phyloP scores from a whole-genome alignment of 2,797 vertebrate species.

The Phrynocephalus forsythii region DNA sequence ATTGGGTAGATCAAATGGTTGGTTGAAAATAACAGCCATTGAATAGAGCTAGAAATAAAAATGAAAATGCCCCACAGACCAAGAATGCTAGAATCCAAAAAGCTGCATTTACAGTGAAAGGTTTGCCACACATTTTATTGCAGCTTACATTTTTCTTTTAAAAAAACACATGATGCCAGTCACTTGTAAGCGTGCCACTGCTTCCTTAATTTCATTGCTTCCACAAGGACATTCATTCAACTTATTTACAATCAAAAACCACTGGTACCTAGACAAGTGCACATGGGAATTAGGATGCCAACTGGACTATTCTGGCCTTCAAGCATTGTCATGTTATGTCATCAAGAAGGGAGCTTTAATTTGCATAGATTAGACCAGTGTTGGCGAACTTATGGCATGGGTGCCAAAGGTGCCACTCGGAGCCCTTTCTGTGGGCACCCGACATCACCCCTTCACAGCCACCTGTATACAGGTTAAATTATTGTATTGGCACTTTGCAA shows the following conservation, averaged over 20 bases:
- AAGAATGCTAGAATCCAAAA: slow-evolving; percentile 23
- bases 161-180: slow-evolving; percentile 10
- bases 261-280: not conserved
- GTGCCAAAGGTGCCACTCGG: too few relatives aligned
- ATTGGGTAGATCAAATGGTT: slow-evolving; percentile 36
- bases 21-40: slow-evolving; percentile 24
- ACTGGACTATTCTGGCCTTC: not conserved
- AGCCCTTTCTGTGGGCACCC: too few relatives aligned
- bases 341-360: not conserved
- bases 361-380: not conserved
- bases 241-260: not conserved
- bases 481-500: too few relatives aligned
- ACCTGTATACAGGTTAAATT: too few relatives aligned
- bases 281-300: not conserved
- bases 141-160: slow-evolving; percentile 34
- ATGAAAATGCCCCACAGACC: slow-evolving; percentile 23
- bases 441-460: too few relatives aligned
- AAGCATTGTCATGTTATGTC: not conserved
- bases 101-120: slow-evolving; percentile 14
- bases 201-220: not conserved
- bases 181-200: not conserved
- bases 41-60: slow-evolving; percentile 25
- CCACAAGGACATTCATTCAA: not conserved
- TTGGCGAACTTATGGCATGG: too few relatives aligned
- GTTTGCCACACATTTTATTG: slow-evolving; percentile 22